Evolutionary conservation across 23 tunicate species (phyloP).

Genomic region (Trididemnum miniatum): DNA sequence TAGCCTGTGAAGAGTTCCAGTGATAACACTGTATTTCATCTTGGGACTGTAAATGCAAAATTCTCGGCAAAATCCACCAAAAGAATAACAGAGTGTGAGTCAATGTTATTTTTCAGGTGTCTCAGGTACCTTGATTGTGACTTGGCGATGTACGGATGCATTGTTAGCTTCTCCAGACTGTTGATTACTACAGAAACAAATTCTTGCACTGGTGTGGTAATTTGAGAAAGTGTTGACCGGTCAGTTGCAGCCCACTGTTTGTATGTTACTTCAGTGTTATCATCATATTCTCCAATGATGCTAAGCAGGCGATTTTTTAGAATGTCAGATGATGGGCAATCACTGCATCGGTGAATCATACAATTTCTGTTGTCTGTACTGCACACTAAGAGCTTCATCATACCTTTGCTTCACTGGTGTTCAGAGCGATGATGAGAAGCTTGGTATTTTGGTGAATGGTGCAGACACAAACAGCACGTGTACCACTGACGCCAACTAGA

Average conservation of each 20-base stretch:
- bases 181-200: conserved; percentile 23
- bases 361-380: conserved; percentile 27
- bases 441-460: conserved; percentile 49
- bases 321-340: conserved; percentile 37
- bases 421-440: conserved; percentile 10
- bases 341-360: conserved; percentile 35
- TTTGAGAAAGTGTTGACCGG: conserved; percentile 22
- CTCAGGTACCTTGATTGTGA: conserved; percentile 37
- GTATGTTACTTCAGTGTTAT: conserved; percentile 31
- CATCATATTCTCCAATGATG: conserved; percentile 19
- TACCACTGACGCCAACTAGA: conserved; percentile 30
- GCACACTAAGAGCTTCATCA: conserved; percentile 34
- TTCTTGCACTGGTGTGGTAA: conserved; percentile 29
- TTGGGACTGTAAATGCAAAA: conserved; percentile 24
- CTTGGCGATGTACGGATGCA: conserved; percentile 43
- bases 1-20: conserved; percentile 34
- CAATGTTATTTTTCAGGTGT: conserved; percentile 26
- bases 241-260: conserved; percentile 47
- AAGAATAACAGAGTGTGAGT: conserved; percentile 10
- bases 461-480: conserved; percentile 50
- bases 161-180: conserved; percentile 20
- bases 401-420: conserved; percentile 28
- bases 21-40: conserved; percentile 44
- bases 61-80: conserved; percentile 45
- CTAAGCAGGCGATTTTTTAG: conserved; percentile 4